Evolutionary conservation across 2,888 invertebrate species (phyloP).

Genomic region (Buathra laborator): DNA sequence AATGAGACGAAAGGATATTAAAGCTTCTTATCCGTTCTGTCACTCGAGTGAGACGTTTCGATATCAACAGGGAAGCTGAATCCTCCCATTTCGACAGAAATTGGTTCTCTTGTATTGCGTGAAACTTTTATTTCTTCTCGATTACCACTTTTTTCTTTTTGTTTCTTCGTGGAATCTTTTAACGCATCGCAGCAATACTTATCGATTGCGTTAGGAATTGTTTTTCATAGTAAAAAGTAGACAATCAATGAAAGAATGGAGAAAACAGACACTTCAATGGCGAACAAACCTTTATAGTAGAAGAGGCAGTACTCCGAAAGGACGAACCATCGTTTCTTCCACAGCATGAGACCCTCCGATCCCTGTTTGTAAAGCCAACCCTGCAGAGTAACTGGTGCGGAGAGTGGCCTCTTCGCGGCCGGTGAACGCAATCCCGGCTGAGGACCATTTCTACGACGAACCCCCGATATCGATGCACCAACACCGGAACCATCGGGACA

Average conservation of each 20-base stretch:
- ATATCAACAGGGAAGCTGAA: background rate
- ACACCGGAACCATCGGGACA: conserved; percentile 78
- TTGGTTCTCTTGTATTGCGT: background rate
- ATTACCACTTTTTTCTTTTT: background rate
- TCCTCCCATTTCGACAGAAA: background rate
- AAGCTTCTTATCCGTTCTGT: conserved; percentile 12
- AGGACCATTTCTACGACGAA: conserved; percentile 82
- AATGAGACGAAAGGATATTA: conserved; percentile 13
- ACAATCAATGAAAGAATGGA: no score
- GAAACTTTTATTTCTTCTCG: conserved; percentile 36
- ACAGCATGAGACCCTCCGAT: conserved; percentile 96
- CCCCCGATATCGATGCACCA: conserved; percentile 79
- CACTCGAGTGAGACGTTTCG: conserved; percentile 11
- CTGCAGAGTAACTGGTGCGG: conserved; percentile 93
- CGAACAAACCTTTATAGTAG: conserved; percentile 94
- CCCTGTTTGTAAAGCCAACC: conserved; percentile 98
- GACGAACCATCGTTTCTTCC: conserved; percentile 98
- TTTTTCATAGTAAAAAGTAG: background rate
- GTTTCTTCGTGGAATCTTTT: background rate
- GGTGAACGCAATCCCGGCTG: conserved; percentile 92
- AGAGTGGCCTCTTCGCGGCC: conserved; percentile 93
- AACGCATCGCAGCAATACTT: background rate
- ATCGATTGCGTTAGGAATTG: background rate
- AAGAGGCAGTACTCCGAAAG: conserved; percentile 97
- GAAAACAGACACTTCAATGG: background rate